Percentiles rank a stretch among this genome's conserved stretches.
phyloP scores from a whole-genome alignment of 2,797 vertebrate species.

The Sebastes cheni region DNA sequence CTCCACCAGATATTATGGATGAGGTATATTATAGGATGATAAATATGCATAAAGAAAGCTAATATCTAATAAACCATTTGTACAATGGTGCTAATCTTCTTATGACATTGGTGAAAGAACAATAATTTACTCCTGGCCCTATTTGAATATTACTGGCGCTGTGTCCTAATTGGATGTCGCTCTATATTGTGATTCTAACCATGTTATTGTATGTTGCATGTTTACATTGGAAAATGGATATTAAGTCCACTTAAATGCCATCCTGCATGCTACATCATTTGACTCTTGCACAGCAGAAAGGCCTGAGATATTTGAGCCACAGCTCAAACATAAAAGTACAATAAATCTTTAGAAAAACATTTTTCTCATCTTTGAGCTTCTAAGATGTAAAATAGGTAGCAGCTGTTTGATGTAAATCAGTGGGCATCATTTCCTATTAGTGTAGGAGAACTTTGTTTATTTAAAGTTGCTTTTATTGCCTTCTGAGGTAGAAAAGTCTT shows the following conservation, averaged over 20 bases:
- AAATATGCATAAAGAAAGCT: not conserved
- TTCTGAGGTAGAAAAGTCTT: not conserved
- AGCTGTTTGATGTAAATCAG: not conserved
- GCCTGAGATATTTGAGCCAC: not conserved
- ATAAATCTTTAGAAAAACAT: not conserved
- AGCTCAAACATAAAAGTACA: not conserved
- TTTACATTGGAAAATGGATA: not conserved
- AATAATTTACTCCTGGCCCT: not conserved
- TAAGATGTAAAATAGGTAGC: not conserved
- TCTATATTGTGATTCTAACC: not conserved
- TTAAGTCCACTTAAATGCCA: not conserved
- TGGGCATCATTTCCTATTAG: fast-evolving
- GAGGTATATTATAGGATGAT: not conserved
- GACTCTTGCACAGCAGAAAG: not conserved
- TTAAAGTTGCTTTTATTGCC: not conserved
- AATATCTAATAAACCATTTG: not conserved
- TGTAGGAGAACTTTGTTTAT: not conserved
- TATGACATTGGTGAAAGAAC: not conserved
- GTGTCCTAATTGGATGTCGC: not conserved
- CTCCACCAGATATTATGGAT: not conserved
- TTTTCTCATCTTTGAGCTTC: not conserved
- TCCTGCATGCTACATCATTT: not conserved
- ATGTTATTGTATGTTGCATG: not conserved
- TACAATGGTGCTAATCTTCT: not conserved
- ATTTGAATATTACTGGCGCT: not conserved